Conservation (phyloP, 2,797 vertebrate genomes). For the Acrocephalus scirpaceus region DNA sequence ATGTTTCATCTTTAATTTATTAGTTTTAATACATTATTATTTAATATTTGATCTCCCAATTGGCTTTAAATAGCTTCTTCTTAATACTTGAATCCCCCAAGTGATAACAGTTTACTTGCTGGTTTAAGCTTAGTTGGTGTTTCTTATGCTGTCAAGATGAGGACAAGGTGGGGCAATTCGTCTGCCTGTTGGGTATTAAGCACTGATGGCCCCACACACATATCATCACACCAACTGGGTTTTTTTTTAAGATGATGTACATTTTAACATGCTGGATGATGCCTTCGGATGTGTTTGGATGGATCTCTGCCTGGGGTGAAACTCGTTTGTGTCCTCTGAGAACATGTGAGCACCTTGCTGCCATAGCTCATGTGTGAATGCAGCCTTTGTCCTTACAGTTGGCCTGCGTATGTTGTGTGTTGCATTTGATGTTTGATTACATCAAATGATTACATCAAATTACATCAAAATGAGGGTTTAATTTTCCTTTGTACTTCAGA, state of each 20-base stretch:
- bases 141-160: neutral
- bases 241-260: neutral
- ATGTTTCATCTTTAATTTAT: conserved; percentile 36
- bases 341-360: neutral
- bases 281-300: neutral
- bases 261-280: neutral
- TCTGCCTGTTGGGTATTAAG: neutral
- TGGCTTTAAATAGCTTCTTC: conserved; percentile 17
- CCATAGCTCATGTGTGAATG: neutral
- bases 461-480: neutral
- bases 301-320: neutral
- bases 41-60: conserved; percentile 39
- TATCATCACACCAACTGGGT: neutral
- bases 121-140: conserved; percentile 17
- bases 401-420: neutral
- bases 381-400: neutral
- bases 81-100: neutral
- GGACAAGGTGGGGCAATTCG: neutral
- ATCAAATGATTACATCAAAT: too few relatives aligned
- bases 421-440: neutral
- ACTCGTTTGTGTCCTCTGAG: neutral
- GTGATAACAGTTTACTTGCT: neutral
- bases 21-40: conserved; percentile 39
- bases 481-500: neutral
- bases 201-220: fast-evolving